Percentiles rank a stretch among this genome's conserved stretches.
Evolutionary conservation across 2,797 vertebrate species (phyloP).

Genomic region (Anomalospiza imberbis): DNA sequence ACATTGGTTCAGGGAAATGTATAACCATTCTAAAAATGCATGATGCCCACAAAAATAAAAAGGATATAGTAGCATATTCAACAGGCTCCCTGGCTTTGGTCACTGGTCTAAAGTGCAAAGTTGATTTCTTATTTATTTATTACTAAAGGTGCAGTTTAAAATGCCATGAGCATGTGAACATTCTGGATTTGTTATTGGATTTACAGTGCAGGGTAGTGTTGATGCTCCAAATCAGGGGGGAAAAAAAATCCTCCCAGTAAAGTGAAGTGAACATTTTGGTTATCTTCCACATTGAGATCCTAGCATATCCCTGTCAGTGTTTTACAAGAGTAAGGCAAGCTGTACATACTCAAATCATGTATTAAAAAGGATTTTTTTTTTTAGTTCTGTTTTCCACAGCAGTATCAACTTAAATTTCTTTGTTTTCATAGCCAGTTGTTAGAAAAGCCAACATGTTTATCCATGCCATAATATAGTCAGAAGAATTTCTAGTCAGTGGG

Average conservation of each 20-base stretch:
- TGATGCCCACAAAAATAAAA: conserved; percentile 60
- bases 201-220: background rate
- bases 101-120: background rate
- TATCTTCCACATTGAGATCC: background rate
- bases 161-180: background rate
- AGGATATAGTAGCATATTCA: conserved; percentile 12
- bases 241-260: background rate
- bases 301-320: background rate
- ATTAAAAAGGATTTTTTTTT: background rate
- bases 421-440: background rate
- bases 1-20: conserved; percentile 59
- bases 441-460: background rate
- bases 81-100: background rate
- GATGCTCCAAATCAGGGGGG: background rate
- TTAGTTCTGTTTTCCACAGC: background rate
- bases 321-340: background rate
- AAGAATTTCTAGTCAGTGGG: background rate
- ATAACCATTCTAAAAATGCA: conserved; percentile 66
- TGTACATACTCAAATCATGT: background rate
- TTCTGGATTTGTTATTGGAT: background rate
- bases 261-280: background rate
- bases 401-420: background rate
- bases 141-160: conserved; percentile 11
- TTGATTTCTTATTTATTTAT: conserved; percentile 26
- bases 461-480: background rate